Percentiles rank a stretch among this genome's conserved stretches.
Conservation (phyloP, 1,140 invertebrate genomes). For the Onthophagus taurus region DNA sequence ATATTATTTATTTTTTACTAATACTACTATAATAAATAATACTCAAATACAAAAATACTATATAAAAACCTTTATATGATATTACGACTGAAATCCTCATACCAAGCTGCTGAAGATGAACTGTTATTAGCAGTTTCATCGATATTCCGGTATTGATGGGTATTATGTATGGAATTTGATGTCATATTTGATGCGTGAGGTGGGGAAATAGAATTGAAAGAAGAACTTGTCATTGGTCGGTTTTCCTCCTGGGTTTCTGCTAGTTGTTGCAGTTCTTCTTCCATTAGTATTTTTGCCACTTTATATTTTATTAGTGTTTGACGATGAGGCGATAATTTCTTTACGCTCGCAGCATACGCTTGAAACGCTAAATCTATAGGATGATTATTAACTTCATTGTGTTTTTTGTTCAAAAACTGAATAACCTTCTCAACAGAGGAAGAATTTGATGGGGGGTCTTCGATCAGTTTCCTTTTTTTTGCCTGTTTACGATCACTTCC, state of each 20-base stretch:
- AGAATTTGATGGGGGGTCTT: neutral
- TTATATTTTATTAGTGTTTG: conserved; percentile 12
- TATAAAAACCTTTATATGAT: no score
- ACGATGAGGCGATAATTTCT: conserved; percentile 2
- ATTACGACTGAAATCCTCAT: no score
- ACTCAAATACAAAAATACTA: no score
- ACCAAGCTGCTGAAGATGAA: no score
- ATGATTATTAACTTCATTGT: neutral
- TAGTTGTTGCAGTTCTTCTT: conserved; percentile 10
- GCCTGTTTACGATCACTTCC: neutral
- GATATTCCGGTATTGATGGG: no score
- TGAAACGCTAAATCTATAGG: neutral
- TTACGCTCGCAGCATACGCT: conserved; percentile 1
- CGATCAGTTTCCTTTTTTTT: conserved; percentile 1
- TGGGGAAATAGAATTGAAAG: conserved; percentile 1
- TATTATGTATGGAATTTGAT: no score
- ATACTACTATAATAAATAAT: no score
- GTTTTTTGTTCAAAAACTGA: neutral
- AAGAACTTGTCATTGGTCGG: neutral
- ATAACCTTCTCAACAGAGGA: conserved; percentile 1
- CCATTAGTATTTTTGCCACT: conserved; percentile 11
- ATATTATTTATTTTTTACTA: no score
- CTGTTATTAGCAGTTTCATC: no score
- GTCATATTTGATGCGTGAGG: no score
- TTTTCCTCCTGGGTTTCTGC: conserved; percentile 3